Base-by-base conservation (phyloP, 2,888 invertebrate genomes). In the Pristionchus mayeri region DNA sequence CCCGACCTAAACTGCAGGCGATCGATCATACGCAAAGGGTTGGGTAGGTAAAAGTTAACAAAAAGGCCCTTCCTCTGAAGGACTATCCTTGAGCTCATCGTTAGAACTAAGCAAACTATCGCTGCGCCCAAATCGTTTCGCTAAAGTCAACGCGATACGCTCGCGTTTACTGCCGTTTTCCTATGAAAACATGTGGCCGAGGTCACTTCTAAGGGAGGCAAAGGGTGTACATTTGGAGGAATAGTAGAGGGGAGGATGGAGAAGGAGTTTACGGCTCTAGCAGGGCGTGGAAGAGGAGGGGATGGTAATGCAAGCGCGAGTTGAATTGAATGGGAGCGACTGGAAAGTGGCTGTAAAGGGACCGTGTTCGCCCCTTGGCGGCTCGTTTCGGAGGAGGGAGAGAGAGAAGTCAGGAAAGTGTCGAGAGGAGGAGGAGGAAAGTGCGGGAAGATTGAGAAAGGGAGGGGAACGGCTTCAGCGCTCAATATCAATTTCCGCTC, bases 141-240 rank as follows among this genome's bases (percentile, higher is more conserved):
- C 71, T 37, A 54, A 54, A 60, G 57, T 57, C 57, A 30, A 21
- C 44, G n/a, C n/a, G n/a, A 6, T 3, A 18, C n/a, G 71, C 18
- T 24, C 37, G n/a, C n/a, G 21, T 71, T 71, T 71, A 71, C 71
- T 71, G 71, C 44, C 44, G 50, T 78, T 44, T 78, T 27, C 21
- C 48, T 50, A 52, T 52, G 78, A 78, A 78, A 78, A 52, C 52
- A 86, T 84, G 76, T 48, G 50, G 71, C 40, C 27, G 57, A 60
- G 52, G 75, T 80, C 82, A 54, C 76, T 84, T 75, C 81, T 80
- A 52, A 30, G 48, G 57, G 75, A 44, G 81, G 80, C 67, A 85
- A 57, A 30, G 37, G 78, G 71, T 71, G 71, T 40, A 71, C 71
- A 71, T 71, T 71, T n/a, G 83, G 63, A 84, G 60, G 76, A 30